Base-by-base conservation (phyloP, 2,797 vertebrate species). In the Pampus argenteus region DNA sequence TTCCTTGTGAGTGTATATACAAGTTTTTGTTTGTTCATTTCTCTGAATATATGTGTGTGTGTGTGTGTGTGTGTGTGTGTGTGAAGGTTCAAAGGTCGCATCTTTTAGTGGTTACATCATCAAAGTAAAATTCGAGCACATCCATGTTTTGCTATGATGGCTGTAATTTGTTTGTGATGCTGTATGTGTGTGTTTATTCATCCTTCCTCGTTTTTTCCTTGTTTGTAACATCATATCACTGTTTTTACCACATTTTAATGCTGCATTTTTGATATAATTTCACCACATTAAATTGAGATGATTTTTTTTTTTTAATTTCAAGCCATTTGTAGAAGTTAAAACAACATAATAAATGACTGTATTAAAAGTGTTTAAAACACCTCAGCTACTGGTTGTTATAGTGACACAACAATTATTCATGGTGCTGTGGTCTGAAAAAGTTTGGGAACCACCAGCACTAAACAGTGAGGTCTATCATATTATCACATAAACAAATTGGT, bases 1-100 rank as follows among this genome's bases (percentile, higher is more conserved):
- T 36, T 56, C 26, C 18, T 49, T 20, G 26, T 49, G 28, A 63
- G 47, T 36, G 44, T 25, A 49, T 3, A 23, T 26, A 36, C 9
- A 11, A 6, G 28, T 15, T 18, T 38, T n/a, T 58, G 18, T 51
- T 36, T 60, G 15, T 66, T 20, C 1, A 5, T 52, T 38, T 25
- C 20, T 23, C 13, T 22, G 34, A 23, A 1, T 42, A 3, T n/a
- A n/a, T 31, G 42, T 11, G n/a, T 61, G 47, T 23, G 25, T 11
- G 28, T 44, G 10, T 10, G 52, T n/a, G n/a, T n/a, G n/a, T 57
- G 55, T 49, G 25, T 57, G 55, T 49, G 25, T 42, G 40, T 42
- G 5, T 42, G 38, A 42, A 42, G 40, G 15, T 42, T 42, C 15
- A 23, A 48, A 23, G 47, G 40, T 42, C 18, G 40, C 15, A 65